These are phyloP conservation scores for Phylloscopus trochiloides DNA, from an alignment of 2,113 vertebrate species.

Conservation along the genomic window DNA sequence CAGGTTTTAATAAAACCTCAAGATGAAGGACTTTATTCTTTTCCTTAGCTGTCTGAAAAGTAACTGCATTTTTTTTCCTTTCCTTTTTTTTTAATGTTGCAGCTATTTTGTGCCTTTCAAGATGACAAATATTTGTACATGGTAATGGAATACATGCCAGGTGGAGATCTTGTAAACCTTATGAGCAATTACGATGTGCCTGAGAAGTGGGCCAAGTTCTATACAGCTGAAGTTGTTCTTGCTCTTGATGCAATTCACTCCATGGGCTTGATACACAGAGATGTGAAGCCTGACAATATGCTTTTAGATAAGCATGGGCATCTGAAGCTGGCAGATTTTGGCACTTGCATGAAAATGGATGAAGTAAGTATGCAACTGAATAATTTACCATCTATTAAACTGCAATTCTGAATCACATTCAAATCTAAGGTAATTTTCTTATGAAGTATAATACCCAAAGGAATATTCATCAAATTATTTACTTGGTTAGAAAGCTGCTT, in stretches of 20 bases:
- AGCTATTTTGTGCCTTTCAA: conserved; percentile 99
- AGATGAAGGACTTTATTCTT: neutral
- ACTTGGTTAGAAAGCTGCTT: neutral
- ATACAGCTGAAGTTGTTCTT: conserved; percentile 96
- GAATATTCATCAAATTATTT: neutral
- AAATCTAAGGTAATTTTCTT: neutral
- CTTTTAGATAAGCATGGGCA: conserved; percentile 92
- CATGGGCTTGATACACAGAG: conserved; percentile 97
- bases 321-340: conserved; percentile 97
- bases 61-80: neutral
- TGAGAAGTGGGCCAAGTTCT: conserved; percentile 98
- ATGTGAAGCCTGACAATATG: conserved; percentile 99
- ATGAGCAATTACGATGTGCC: conserved; percentile 99
- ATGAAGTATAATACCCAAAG: neutral
- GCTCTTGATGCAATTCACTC: conserved; percentile 98
- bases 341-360: conserved; percentile 99
- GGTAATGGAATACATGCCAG: conserved; percentile 99
- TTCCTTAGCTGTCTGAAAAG: neutral
- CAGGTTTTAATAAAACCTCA: neutral
- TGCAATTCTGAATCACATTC: neutral
- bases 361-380: conserved; percentile 78
- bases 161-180: conserved; percentile 98
- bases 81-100: neutral
- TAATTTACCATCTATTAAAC: neutral
- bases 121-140: conserved; percentile 97